phyloP scores from a whole-genome alignment of 2,113 vertebrate genomes.

The Talpa occidentalis region DNA sequence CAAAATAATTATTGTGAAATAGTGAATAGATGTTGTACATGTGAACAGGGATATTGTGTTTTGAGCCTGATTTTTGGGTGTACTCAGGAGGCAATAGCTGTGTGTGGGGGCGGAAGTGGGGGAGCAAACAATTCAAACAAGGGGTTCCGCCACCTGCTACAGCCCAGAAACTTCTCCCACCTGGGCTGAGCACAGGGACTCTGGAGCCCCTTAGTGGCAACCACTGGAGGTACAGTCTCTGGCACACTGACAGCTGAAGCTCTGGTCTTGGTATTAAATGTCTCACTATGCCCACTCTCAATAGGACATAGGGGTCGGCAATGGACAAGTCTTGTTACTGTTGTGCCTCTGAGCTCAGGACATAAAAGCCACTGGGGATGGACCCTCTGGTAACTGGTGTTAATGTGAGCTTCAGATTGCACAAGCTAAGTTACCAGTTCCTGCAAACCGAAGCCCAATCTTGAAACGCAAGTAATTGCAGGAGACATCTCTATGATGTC shows the following conservation, averaged over 20 bases:
- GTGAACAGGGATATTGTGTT: neutral
- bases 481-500: neutral
- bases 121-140: neutral
- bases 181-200: neutral
- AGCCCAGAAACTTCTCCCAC: neutral
- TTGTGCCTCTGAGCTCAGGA: neutral
- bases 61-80: neutral
- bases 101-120: accelerated
- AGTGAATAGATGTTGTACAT: neutral
- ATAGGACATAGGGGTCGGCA: neutral
- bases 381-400: neutral
- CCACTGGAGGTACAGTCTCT: neutral
- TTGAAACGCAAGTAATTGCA: neutral
- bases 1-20: neutral
- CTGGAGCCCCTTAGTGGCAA: constrained; percentile 58
- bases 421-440: neutral
- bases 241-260: neutral
- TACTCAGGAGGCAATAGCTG: too few species aligned
- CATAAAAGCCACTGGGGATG: neutral
- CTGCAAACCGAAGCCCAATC: neutral
- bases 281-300: neutral
- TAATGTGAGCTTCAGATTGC: neutral
- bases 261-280: neutral
- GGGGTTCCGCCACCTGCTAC: neutral
- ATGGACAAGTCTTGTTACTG: neutral